phyloP scores from a whole-genome alignment of 2,797 vertebrate genomes.

The Periophthalmus magnuspinnatus region DNA sequence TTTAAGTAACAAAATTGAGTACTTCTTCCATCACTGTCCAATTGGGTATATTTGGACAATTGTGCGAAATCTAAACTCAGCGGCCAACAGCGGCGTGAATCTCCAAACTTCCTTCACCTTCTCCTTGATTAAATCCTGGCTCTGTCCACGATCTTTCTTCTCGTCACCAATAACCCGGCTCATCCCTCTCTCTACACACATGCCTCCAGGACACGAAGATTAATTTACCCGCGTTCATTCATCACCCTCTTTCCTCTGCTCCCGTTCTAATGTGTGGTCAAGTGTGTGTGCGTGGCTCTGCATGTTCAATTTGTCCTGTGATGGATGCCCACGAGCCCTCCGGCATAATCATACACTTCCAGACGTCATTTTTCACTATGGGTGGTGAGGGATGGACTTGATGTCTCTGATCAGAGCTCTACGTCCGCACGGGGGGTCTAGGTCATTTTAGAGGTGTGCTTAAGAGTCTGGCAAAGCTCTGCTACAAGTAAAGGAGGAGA shows the following conservation, averaged over 20 bases:
- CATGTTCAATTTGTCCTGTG: conserved; percentile 44
- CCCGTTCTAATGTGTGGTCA: conserved; percentile 54
- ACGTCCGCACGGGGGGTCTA: conserved; percentile 59
- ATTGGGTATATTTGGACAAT: not conserved
- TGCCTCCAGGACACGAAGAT: conserved; percentile 53
- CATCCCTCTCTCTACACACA: conserved; percentile 50
- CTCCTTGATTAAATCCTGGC: conserved; percentile 68
- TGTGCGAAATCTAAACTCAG: not conserved
- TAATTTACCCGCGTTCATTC: conserved; percentile 72
- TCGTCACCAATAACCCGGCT: conserved; percentile 54
- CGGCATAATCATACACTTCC: conserved; percentile 74
- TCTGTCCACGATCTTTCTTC: conserved; percentile 55
- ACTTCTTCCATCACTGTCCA: too few species aligned
- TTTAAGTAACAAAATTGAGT: too few species aligned
- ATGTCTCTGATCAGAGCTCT: conserved; percentile 59
- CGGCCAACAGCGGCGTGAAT: not conserved
- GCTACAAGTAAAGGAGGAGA: conserved; percentile 42
- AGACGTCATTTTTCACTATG: conserved; percentile 74
- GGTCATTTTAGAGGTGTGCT: conserved; percentile 51
- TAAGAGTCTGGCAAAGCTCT: conserved; percentile 32
- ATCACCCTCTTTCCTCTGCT: conserved; percentile 59
- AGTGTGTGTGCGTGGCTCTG: conserved; percentile 26
- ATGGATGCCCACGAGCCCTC: conserved; percentile 64
- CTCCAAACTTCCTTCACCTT: conserved; percentile 36
- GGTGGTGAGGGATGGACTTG: conserved; percentile 64